A percentile compares a stretch with the other conserved stretches of the same genome.
Conservation (phyloP, 2,888 invertebrate genomes). For the Leucoma salicis region DNA sequence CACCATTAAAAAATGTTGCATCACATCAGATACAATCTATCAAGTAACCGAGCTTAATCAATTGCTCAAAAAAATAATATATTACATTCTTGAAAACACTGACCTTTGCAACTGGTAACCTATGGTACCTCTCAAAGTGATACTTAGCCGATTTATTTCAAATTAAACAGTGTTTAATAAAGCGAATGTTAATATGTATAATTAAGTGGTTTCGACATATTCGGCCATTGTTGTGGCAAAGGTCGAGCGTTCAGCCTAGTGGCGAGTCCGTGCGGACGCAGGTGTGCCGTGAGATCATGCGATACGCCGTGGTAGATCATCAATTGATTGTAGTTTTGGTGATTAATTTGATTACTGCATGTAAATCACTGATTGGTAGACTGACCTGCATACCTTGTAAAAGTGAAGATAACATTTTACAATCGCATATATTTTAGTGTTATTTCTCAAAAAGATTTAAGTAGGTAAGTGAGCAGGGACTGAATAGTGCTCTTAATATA, state of each 20-base stretch:
- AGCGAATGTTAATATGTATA: slow-evolving; percentile 8
- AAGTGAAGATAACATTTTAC: too few species aligned
- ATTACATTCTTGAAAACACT: too few species aligned
- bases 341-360: not conserved
- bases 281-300: slow-evolving; percentile 22
- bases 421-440: too few species aligned
- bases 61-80: too few species aligned
- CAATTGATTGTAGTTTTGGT: slow-evolving; percentile 7
- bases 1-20: too few species aligned
- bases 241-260: slow-evolving; percentile 21
- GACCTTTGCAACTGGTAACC: slow-evolving; percentile 1
- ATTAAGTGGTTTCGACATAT: slow-evolving; percentile 10
- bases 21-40: too few species aligned
- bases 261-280: slow-evolving; percentile 2
- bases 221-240: slow-evolving; percentile 27
- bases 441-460: too few species aligned
- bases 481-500: too few species aligned
- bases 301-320: slow-evolving; percentile 16
- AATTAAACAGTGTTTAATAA: slow-evolving; percentile 7
- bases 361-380: not conserved
- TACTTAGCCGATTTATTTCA: slow-evolving; percentile 1
- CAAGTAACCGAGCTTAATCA: too few species aligned
- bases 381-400: too few species aligned
- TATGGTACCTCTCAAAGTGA: not conserved
- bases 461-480: too few species aligned